Base-by-base conservation (phyloP, 2,888 invertebrate species). In the Lepetodrilus schrolli region DNA sequence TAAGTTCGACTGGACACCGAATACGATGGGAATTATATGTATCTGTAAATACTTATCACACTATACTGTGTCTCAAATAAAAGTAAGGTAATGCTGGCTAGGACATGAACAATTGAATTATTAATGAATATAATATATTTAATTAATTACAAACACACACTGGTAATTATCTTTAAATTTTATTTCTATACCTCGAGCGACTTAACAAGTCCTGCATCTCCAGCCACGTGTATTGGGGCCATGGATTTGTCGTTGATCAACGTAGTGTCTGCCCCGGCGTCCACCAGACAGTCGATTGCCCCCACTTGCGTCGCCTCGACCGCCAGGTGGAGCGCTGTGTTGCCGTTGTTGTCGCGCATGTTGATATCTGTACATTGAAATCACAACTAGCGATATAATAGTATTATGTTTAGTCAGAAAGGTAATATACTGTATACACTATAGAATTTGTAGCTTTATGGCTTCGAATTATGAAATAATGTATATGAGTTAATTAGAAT, bases 321-420 rank as follows among this genome's bases (percentile, higher is more conserved):
- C 0, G 96, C 95, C n/a, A 94, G 91, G 86, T 96, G 96, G 0
- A 96, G 91, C 0, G 96, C 94, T 0, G 96, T 96, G 88, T 96
- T 95, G 0, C 95, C 95, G 26, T 92, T 73, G 7, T 80, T 78
- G 78, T 90, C 86, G 17, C 75, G 70, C 1, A 75, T 74, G 72
- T 89, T 85, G 4, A 89, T 75, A 66, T 85, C 86, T 83, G 79
- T n/a, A n/a, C n/a, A n/a, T n/a, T n/a, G n/a, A n/a, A n/a, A n/a
- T n/a, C n/a, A n/a, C n/a, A n/a, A n/a, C n/a, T n/a, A n/a, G n/a
- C n/a, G n/a, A n/a, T n/a, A n/a, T n/a, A n/a, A n/a, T n/a, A n/a
- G n/a, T n/a, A n/a, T n/a, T n/a, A n/a, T n/a, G n/a, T n/a, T n/a
- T n/a, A n/a, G n/a, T n/a, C n/a, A n/a, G n/a, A n/a, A n/a, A n/a